Evolutionary conservation across 2,113 vertebrate species (phyloP).

Genomic region (Corythoichthys intestinalis): DNA sequence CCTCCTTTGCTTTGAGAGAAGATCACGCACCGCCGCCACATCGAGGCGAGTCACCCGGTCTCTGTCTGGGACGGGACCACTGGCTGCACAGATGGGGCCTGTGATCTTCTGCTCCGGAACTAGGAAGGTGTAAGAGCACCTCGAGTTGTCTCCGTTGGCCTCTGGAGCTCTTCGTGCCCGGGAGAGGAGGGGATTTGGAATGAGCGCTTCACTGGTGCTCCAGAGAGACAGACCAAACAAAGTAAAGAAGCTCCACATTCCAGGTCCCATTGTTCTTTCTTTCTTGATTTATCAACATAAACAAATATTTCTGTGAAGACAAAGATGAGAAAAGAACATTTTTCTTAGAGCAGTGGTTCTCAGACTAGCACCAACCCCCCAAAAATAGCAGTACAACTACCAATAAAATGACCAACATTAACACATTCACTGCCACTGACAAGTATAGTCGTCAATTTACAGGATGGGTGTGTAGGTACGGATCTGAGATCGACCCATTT

Average conservation of each 20-base stretch:
- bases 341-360: neutral
- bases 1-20: slow-evolving; percentile 85
- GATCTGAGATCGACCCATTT: too few relatives aligned
- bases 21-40: slow-evolving; percentile 86
- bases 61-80: slow-evolving; percentile 70
- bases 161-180: slow-evolving; percentile 77
- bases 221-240: slow-evolving; percentile 55
- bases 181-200: slow-evolving; percentile 50
- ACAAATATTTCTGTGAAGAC: slow-evolving; percentile 41
- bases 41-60: slow-evolving; percentile 90
- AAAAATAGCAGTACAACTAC: too few relatives aligned
- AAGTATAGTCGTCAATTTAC: too few relatives aligned
- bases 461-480: too few relatives aligned
- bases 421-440: too few relatives aligned
- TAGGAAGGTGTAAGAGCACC: slow-evolving; percentile 95
- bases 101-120: slow-evolving; percentile 97
- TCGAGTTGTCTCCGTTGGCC: slow-evolving; percentile 74
- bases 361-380: too few relatives aligned
- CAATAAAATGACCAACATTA: too few relatives aligned
- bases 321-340: slow-evolving; percentile 3
- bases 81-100: slow-evolving; percentile 91
- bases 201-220: slow-evolving; percentile 43
- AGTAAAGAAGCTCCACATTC: slow-evolving; percentile 56
- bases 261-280: slow-evolving; percentile 53
- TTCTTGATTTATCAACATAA: slow-evolving; percentile 28